A percentile compares a stretch with the other conserved stretches of the same genome.
These are phyloP conservation scores for Carpatolechia fugitivella DNA, from an alignment of 2,888 invertebrate species.

Conservation along the genomic window DNA sequence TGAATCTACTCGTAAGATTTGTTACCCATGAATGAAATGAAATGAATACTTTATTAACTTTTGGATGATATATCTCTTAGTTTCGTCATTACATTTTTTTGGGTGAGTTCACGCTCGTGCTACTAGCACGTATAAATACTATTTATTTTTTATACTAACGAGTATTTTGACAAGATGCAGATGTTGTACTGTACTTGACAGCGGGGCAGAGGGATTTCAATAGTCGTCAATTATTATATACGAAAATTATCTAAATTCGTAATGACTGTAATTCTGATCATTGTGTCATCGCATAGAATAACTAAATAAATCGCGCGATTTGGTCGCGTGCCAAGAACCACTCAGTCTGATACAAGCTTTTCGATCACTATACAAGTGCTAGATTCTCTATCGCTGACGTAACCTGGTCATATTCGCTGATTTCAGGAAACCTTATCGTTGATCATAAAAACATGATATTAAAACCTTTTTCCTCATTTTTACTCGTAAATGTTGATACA, in stretches of 20 bases:
- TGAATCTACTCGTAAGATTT: no score
- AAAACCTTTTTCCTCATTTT: conserved; percentile 3
- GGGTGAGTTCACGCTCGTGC: no score
- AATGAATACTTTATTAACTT: no score
- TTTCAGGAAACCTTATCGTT: conserved; percentile 3
- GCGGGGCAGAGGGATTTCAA: no score
- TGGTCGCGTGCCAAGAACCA: conserved; percentile 12
- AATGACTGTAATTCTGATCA: not conserved
- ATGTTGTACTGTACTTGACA: no score
- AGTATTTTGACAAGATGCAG: no score
- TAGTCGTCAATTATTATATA: no score
- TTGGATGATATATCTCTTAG: no score
- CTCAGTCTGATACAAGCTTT: conserved; percentile 7
- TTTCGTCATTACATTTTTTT: no score
- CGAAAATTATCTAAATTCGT: not conserved
- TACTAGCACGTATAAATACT: no score
- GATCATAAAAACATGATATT: conserved; percentile 1
- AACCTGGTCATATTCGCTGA: not conserved
- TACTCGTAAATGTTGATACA: not conserved
- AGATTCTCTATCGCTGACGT: conserved; percentile 7
- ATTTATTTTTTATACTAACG: no score
- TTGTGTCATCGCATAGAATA: conserved; percentile 6
- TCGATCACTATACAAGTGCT: not conserved
- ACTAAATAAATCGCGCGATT: conserved; percentile 3
- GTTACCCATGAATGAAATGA: no score